These are phyloP conservation scores for Asarcornis scutulata DNA, from an alignment of 2,113 vertebrate species.

Conservation along the genomic window DNA sequence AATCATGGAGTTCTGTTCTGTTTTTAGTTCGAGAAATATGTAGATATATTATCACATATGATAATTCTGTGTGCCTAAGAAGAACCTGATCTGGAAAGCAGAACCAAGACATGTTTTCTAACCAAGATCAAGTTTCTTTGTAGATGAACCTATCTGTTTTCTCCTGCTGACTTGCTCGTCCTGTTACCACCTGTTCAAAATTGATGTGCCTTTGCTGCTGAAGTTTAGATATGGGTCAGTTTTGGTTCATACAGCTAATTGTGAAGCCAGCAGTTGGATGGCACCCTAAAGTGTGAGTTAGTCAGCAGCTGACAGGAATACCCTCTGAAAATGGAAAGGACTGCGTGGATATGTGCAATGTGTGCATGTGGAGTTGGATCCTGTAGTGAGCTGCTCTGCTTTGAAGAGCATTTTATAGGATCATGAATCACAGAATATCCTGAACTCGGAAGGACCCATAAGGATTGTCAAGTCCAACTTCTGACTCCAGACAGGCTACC, in stretches of 20 bases:
- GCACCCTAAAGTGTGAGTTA: background rate
- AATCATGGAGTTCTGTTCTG: background rate
- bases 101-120: background rate
- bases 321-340: background rate
- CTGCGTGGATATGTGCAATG: background rate
- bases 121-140: background rate
- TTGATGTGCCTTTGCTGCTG: background rate
- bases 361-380: background rate
- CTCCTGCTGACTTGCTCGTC: background rate
- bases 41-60: background rate
- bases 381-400: background rate
- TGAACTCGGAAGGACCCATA: background rate
- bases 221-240: background rate
- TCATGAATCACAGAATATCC: background rate
- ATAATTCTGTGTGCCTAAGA: background rate
- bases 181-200: background rate
- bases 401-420: background rate
- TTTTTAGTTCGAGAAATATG: background rate
- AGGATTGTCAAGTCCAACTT: background rate
- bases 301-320: background rate
- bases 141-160: background rate
- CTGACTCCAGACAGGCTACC: background rate
- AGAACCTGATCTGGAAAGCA: background rate
- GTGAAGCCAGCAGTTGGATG: background rate
- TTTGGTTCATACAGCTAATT: background rate